phyloP scores from a whole-genome alignment of 2,888 invertebrate species.

The Eretmocerus hayati region DNA sequence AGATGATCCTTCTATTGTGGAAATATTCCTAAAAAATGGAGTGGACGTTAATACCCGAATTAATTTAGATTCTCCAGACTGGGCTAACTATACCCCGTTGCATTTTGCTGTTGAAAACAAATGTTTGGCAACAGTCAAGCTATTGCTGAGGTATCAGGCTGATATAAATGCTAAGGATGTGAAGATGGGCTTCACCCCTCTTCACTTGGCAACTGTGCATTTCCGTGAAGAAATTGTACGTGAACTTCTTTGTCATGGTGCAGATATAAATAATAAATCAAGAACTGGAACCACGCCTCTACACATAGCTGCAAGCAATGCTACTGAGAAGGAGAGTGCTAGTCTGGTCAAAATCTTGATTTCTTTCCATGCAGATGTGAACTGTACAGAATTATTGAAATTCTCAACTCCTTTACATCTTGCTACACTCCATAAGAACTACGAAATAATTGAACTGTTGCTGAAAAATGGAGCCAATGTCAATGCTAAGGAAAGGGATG shows the following conservation, averaged over 20 bases:
- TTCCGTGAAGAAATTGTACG: slow-evolving; percentile 7
- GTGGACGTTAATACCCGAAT: neutral
- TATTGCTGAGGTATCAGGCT: neutral
- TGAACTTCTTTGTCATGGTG: slow-evolving; percentile 2
- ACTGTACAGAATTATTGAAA: neutral
- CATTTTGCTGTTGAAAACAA: slow-evolving; percentile 7
- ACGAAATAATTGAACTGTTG: neutral
- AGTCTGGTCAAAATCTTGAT: slow-evolving; percentile 1
- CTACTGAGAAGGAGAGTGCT: neutral
- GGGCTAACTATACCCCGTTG: slow-evolving; percentile 5
- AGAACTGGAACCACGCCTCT: neutral
- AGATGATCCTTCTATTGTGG: neutral
- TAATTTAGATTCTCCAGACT: neutral
- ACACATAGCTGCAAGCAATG: neutral
- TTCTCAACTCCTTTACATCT: neutral
- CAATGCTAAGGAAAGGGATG: slow-evolving; percentile 2
- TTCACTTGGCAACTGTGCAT: slow-evolving; percentile 7
- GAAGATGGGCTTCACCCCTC: slow-evolving; percentile 5
- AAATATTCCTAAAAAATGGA: slow-evolving; percentile 3
- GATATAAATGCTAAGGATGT: neutral
- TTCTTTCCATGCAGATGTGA: slow-evolving; percentile 1
- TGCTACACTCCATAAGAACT: slow-evolving; percentile 2
- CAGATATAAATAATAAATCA: neutral
- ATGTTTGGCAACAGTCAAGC: neutral
- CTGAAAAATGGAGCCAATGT: neutral